Base-by-base conservation (phyloP, 2,113 vertebrate species). In the Pampusana beccarii region DNA sequence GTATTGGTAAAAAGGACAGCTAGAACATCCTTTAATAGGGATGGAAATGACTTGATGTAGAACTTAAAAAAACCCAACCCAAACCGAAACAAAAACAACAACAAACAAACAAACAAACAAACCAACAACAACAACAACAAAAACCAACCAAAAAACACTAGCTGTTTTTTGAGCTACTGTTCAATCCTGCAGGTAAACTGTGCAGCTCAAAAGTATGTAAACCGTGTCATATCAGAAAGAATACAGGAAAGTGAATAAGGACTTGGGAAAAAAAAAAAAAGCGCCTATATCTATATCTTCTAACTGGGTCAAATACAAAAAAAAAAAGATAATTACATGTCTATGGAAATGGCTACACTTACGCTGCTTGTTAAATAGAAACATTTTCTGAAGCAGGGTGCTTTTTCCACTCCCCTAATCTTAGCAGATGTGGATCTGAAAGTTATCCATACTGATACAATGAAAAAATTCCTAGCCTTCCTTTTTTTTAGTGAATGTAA, bases 141-240 rank as follows among this genome's bases (percentile, higher is more conserved):
- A 44, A 48, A n/a, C 13, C 13, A 34, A 14, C 2, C 24, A 44
- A 56, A 95, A 92, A 36, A 8, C 19, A 31, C 26, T 42, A 71
- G 18, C 15, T 17, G 46, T 71, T 95, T 90, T 88, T 80, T 91
- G 53, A 86, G 57, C 21, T 80, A 25, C 29, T 60, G 10, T 81
- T 95, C 84, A 93, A 72, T 91, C 62, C 38, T 85, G 42, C 60
- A 84, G 60, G 69, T 92, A 93, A 90, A 66, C 57, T 57, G 42
- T 44, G 36, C 31, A 77, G 60, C 51, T 92, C 46, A 91, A 38
- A 95, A 92, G 34, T 60, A 28, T 65, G 70, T 48, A 88, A 92
- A 72, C 40, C 23, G 24, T 44, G 11, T 81, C 62, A 53, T 36
- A 48, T 40, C 42, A 65, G 42, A 56, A 86, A 54, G 8, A n/a